Evolutionary conservation across 2,797 vertebrate species (phyloP), one percentile per base, ranked within the genome.

Genomic region (Microcaecilia unicolor): DNA sequence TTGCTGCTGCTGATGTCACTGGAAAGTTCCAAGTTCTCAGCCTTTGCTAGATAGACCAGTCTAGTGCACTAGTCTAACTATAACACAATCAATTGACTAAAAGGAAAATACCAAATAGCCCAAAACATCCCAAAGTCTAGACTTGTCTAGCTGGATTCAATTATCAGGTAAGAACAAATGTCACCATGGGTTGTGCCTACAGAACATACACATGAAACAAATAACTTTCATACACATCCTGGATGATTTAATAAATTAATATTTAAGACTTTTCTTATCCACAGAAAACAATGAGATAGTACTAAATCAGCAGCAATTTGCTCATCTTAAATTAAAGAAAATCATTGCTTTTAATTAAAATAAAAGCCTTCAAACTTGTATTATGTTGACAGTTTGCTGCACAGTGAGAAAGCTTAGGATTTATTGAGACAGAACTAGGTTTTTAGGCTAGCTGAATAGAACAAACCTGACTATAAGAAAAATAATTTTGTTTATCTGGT

Each of bases 261-360:
- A 70, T 55, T 48, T 25, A 43, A 64, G 15, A 39, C 49, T 35
- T 22, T 31, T 56, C 72, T 51, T 59, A 40, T 74, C 51, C 35
- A 36, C 41, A 55, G 61, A 68, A 67, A 58, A 60, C n/a, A 58
- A 64, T 66, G 64, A 55, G 51, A 53, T 75, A 77, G 41, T 59
- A 67, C 55, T 61, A 60, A 72, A 81, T 86, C 45, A 43, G 76
- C 76, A 78, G 70, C 67, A 70, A 71, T 78, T 75, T 65, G 53
- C 50, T 76, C 48, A 56, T 66, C 60, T 59, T 62, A 77, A 67
- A 82, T 83, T 72, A 50, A 75, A 80, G 55, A 68, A 83, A 88
- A 86, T 87, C 67, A 64, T 86, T 84, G 77, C 66, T 79, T 90
- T 88, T 87, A 90, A 91, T 93, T 88, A 88, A 78, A 84, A 85